Percentiles rank a stretch among this genome's conserved stretches.
phyloP scores from a whole-genome alignment of 2,113 vertebrate species.

The Motacilla alba region DNA sequence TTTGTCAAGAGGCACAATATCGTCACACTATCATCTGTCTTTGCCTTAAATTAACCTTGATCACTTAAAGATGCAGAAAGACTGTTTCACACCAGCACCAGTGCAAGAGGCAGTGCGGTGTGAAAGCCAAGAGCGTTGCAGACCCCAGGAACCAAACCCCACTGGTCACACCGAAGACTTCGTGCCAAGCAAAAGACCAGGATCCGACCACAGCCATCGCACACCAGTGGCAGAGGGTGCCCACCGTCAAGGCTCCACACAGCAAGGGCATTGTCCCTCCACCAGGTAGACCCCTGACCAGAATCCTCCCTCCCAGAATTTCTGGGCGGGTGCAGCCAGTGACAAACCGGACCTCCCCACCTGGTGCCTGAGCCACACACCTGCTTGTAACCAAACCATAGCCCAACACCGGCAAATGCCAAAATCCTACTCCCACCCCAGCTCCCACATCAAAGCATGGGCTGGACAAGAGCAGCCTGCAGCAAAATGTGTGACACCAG shows the following conservation, averaged over 20 bases:
- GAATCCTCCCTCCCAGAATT: not conserved
- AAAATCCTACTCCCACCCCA: not conserved
- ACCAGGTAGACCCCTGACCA: accelerated
- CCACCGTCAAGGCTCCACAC: accelerated
- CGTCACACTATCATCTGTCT: not conserved
- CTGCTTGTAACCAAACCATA: accelerated
- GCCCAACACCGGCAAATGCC: not conserved
- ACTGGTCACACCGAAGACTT: not conserved
- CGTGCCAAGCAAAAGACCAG: not conserved
- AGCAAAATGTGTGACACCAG: not conserved
- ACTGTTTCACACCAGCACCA: not conserved
- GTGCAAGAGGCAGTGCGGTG: accelerated
- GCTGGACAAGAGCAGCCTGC: not conserved
- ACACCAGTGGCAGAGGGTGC: accelerated
- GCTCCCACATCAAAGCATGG: not conserved
- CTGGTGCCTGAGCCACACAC: not conserved
- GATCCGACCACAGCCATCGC: accelerated
- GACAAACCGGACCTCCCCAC: not conserved
- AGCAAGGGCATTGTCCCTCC: not conserved
- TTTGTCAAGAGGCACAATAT: not conserved
- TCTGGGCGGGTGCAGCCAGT: not conserved
- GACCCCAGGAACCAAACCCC: not conserved
- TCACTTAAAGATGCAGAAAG: not conserved
- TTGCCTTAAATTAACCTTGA: not conserved
- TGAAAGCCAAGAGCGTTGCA: accelerated